Percentiles rank a stretch among this genome's conserved stretches.
Evolutionary conservation across 2,888 invertebrate species (phyloP).

Genomic region (Auanema sp.): DNA sequence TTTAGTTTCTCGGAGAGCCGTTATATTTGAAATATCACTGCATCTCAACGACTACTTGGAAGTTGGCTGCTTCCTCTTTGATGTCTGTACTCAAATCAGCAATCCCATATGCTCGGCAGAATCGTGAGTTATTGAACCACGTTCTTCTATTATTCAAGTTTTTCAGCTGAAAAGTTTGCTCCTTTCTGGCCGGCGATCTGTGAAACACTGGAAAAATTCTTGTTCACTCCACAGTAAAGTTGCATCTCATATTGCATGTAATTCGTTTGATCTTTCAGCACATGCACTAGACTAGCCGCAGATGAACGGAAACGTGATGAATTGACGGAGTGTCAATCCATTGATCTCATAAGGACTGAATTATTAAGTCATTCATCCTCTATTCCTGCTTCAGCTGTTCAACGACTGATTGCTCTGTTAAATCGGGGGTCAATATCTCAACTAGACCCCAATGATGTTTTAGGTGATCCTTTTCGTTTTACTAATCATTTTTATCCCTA

Average conservation of each 20-base stretch:
- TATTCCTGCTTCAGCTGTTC: slow-evolving; percentile 80
- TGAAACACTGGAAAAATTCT: slow-evolving; percentile 82
- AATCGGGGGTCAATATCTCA: slow-evolving; percentile 79
- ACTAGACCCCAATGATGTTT: slow-evolving; percentile 60
- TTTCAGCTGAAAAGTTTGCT: slow-evolving; percentile 45
- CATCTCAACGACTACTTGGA: slow-evolving; percentile 80
- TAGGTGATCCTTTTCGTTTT: slow-evolving; percentile 42
- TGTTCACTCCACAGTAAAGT: slow-evolving; percentile 83
- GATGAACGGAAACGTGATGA: slow-evolving; percentile 62
- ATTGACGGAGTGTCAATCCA: slow-evolving; percentile 69
- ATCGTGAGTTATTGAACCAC: slow-evolving; percentile 68
- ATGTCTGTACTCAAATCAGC: slow-evolving; percentile 80
- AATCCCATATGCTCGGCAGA: slow-evolving; percentile 81
- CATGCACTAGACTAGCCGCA: slow-evolving; percentile 46
- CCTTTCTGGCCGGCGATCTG: slow-evolving; percentile 81
- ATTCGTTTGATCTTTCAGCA: slow-evolving; percentile 33
- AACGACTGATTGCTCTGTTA: slow-evolving; percentile 80
- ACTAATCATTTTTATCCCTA: not conserved
- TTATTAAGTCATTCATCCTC: slow-evolving; percentile 79
- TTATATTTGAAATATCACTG: slow-evolving; percentile 80
- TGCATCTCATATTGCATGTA: not conserved
- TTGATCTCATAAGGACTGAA: slow-evolving; percentile 76
- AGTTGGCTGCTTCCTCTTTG: slow-evolving; percentile 78
- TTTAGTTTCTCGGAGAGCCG: slow-evolving; percentile 75
- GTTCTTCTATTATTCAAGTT: not conserved